Conservation (phyloP, 1,140 invertebrate genomes). For the Rhysida immarginata region DNA sequence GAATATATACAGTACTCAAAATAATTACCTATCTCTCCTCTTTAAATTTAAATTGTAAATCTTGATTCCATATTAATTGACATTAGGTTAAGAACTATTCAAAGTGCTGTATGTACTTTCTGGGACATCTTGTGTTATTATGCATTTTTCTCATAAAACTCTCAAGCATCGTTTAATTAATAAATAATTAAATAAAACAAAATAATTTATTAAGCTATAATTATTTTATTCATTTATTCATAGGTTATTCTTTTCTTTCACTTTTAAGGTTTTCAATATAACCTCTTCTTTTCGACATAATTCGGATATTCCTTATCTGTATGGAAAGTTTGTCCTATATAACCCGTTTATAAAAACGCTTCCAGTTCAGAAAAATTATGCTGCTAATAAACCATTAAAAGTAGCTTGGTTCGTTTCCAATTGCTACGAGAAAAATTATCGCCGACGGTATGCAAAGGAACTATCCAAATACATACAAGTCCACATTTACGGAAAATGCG, state of each 20-base stretch:
- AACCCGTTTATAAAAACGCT: slow-evolving; percentile 44
- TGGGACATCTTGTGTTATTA: too few species aligned
- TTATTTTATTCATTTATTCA: too few species aligned
- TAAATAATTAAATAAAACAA: too few species aligned
- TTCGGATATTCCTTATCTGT: slow-evolving; percentile 88
- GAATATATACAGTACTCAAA: too few species aligned
- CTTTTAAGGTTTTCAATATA: slow-evolving; percentile 2
- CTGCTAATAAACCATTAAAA: background rate
- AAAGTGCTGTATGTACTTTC: too few species aligned
- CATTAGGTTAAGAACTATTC: too few species aligned
- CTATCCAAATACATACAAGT: slow-evolving; percentile 38
- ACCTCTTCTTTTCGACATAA: slow-evolving; percentile 66
- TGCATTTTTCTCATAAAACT: too few species aligned
- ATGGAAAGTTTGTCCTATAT: slow-evolving; percentile 84
- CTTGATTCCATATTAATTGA: too few species aligned
- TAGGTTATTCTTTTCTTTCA: slow-evolving; percentile 41
- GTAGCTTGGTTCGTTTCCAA: slow-evolving; percentile 46
- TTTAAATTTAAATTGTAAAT: too few species aligned
- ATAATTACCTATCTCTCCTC: too few species aligned
- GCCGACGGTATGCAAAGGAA: slow-evolving; percentile 43
- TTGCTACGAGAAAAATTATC: slow-evolving; percentile 35
- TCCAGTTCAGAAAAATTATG: slow-evolving; percentile 36
- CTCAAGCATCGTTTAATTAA: too few species aligned
- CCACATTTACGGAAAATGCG: slow-evolving; percentile 41
- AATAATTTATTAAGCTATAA: too few species aligned